These are phyloP conservation scores for Alcis repandata DNA, from an alignment of 2,888 invertebrate genomes.

Conservation along the genomic window DNA sequence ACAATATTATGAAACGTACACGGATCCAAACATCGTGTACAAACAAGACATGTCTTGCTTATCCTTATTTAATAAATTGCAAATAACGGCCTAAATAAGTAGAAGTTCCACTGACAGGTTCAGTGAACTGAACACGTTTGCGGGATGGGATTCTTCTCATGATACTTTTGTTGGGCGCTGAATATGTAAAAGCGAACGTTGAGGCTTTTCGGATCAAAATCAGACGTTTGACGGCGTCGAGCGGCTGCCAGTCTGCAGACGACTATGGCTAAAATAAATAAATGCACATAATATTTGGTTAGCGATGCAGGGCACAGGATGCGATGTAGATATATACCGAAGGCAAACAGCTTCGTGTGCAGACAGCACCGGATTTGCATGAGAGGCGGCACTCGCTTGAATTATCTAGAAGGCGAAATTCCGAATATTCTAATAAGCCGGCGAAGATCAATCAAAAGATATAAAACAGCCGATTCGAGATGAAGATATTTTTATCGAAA, in stretches of 20 bases:
- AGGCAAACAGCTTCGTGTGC: slow-evolving; percentile 58
- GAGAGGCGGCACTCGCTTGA: slow-evolving; percentile 69
- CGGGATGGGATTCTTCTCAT: slow-evolving; percentile 47
- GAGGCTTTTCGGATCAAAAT: slow-evolving; percentile 60
- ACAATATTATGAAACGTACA: slow-evolving; percentile 26
- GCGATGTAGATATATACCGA: slow-evolving; percentile 60
- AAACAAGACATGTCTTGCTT: slow-evolving; percentile 35
- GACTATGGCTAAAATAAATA: slow-evolving; percentile 71
- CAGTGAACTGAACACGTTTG: slow-evolving; percentile 64
- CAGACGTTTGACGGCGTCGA: slow-evolving; percentile 57
- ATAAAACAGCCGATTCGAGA: slow-evolving; percentile 35
- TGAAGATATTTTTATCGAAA: slow-evolving; percentile 54
- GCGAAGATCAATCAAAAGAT: slow-evolving; percentile 59
- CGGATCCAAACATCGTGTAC: slow-evolving; percentile 18
- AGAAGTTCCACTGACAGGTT: slow-evolving; percentile 74
- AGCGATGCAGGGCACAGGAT: slow-evolving; percentile 66
- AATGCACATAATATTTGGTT: slow-evolving; percentile 84
- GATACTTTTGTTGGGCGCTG: slow-evolving; percentile 60
- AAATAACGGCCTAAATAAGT: slow-evolving; percentile 74
- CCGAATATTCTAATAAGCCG: slow-evolving; percentile 50
- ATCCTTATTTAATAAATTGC: slow-evolving; percentile 63
- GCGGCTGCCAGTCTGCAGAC: slow-evolving; percentile 57
- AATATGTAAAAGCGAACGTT: slow-evolving; percentile 64
- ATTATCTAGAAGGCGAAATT: slow-evolving; percentile 56
- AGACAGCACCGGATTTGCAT: slow-evolving; percentile 69